Evolutionary conservation across 1,140 invertebrate species (phyloP), one percentile per base, ranked within the genome.

Genomic region (Camponotus floridanus): DNA sequence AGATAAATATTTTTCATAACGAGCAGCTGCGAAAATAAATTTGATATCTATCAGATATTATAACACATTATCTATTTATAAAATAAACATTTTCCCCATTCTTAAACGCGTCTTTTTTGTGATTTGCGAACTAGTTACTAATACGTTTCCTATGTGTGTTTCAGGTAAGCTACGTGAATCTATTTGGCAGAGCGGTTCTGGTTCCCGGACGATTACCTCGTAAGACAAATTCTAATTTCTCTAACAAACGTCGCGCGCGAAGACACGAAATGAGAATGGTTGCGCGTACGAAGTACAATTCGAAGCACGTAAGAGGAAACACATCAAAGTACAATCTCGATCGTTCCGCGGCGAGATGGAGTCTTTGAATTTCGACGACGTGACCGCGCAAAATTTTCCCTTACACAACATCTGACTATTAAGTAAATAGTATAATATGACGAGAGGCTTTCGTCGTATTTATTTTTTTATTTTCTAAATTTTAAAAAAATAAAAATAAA

Each of bases 311-410:
- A 83, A 83, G 79, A 26, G 68, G 79, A 83, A 83, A 74, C 79
- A 74, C 79, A 83, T 83, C 68, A 74, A 73, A 83, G 79, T 61
- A 61, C 68, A 83, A 83, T 83, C 79, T 83, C 79, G 79, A 83
- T 83, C 79, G 79, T 83, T 83, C 73, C 8, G 67, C 68, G 55
- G 68, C 55, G 68, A 36, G 68, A 83, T 74, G 39, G 79, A 74
- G 79, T 73, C 79, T 83, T 83, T 73, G 79, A 83, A 83, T 83
- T 83, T 83, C 79, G 55, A 21, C 68, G 68, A 83, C 79, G 79
- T 73, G 67, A 83, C 55, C 36, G 79, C 42, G 79, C 42, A 55
- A 31, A 83, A 83, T 83, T 61, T 31, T 51, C 48, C 13, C 4
- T 15, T 18, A 51, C 68, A 45, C n/a, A 81, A 73, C 7, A 55